Evolutionary conservation across 2,797 vertebrate genomes (phyloP), one percentile per base, ranked within the genome.

Genomic region (Chelonia mydas): DNA sequence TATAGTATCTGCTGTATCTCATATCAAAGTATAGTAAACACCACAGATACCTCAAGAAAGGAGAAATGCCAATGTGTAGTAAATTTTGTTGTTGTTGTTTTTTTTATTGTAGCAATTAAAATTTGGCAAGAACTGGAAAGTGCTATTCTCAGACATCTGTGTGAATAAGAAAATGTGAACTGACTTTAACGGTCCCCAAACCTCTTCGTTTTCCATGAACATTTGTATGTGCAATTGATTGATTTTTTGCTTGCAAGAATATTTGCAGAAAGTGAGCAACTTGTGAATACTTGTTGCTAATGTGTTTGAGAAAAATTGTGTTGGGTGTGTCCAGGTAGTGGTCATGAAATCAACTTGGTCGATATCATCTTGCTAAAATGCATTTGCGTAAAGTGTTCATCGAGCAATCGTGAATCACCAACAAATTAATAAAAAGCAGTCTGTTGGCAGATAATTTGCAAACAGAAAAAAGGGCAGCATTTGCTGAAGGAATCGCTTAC

Each of bases 401-500:
- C 74, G 92, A 89, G 90, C 93, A 90, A 82, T 96, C 95, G 80
- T 89, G 94, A 97, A 96, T 94, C 96, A 96, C 95, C 95, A 83
- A 83, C 96, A 96, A 96, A 95, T 95, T 96, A 57, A 33, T 94
- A 87, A 3, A 89, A 87, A 94, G 2, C 90, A 86, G 87, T 83
- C 82, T 96, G 84, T 97, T 89, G 85, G 96, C 86, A 93, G 90
- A 54, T 96, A 88, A 96, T 97, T 86, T 94, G 91, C 96, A 94
- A 88, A 95, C 94, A 97, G 94, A 94, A 96, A 31, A 49, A 94
- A 96, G 82, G 93, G 93, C 93, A 94, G 94, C 94, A 90, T 94
- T 96, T 97, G 96, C 94, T 96, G 95, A 84, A 92, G 94, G 93
- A 96, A 94, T 93, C 94, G 88, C 78, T 95, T 94, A 92, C 94